Conservation (phyloP, 2,797 vertebrate genomes). For the Heterohyrax brucei region DNA sequence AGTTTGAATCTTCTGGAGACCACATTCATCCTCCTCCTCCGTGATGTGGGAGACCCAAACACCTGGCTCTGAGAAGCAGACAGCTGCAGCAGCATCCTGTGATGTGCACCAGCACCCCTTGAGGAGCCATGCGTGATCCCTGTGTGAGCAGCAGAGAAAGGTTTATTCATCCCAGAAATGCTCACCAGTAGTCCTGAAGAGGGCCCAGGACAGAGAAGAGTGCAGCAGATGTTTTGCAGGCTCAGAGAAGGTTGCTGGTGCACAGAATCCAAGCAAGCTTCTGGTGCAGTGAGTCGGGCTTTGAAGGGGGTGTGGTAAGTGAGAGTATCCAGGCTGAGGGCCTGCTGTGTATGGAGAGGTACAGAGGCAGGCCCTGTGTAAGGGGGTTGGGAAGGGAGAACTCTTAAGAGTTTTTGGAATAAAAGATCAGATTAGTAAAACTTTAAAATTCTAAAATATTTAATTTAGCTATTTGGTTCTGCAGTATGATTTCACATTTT, state of each 20-base stretch:
- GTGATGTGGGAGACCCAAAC: not conserved
- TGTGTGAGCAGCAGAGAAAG: not conserved
- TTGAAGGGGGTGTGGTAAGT: not conserved
- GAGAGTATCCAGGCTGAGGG: not conserved
- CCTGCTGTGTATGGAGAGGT: too few species aligned
- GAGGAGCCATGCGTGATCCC: not conserved
- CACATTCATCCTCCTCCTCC: too few species aligned
- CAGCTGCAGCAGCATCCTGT: not conserved
- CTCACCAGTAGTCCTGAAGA: not conserved
- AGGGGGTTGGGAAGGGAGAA: too few species aligned
- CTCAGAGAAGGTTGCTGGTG: too few species aligned
- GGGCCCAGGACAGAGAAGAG: not conserved
- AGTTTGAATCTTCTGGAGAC: not conserved
- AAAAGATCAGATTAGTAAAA: not conserved
- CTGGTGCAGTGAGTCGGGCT: not conserved
- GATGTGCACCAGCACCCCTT: not conserved
- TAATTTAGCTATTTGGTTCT: not conserved
- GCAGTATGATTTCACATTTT: not conserved
- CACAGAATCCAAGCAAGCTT: too few species aligned
- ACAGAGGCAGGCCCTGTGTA: not conserved
- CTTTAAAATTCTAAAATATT: not conserved
- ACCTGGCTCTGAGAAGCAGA: not conserved
- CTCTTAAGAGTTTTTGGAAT: not conserved
- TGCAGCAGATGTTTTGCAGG: rapidly evolving
- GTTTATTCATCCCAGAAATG: rapidly evolving